Evolutionary conservation across 2,888 invertebrate genomes (phyloP).

Genomic region (Ophion slaviceki): DNA sequence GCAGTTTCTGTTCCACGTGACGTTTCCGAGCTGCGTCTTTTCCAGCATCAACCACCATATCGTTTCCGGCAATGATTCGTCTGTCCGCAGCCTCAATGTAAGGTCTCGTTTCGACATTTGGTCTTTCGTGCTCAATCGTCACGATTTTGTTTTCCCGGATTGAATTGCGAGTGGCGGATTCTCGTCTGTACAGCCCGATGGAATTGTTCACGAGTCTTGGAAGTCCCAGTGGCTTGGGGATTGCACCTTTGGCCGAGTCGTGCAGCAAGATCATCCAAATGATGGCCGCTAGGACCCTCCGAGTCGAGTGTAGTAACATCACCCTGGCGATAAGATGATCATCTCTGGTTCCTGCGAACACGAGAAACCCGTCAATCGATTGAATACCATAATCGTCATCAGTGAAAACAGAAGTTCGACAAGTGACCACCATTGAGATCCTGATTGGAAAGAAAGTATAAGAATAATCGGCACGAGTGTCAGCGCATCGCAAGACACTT

Average conservation of each 20-base stretch:
- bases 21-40: constrained; percentile 18
- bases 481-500: not conserved
- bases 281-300: constrained; percentile 78
- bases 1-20: not conserved
- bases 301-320: constrained; percentile 76
- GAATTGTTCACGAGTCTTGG: constrained; percentile 25
- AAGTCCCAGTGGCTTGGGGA: constrained; percentile 53
- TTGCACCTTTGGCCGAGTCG: constrained; percentile 52
- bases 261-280: constrained; percentile 70
- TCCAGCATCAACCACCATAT: constrained; percentile 4
- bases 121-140: not conserved
- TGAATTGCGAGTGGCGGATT: not conserved
- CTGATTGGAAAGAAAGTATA: not conserved
- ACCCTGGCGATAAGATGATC: constrained; percentile 73
- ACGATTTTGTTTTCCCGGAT: constrained; percentile 5
- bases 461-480: not conserved
- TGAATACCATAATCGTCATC: not conserved
- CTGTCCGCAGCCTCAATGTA: not conserved
- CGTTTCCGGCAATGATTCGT: constrained; percentile 16
- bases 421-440: not conserved
- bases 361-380: not conserved
- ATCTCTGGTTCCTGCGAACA: constrained; percentile 74
- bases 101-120: constrained; percentile 35
- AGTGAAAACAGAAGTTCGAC: not conserved
- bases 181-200: not conserved